These are phyloP conservation scores for Tetramorium bicarinatum DNA, from an alignment of 2,888 invertebrate species.

Conservation along the genomic window DNA sequence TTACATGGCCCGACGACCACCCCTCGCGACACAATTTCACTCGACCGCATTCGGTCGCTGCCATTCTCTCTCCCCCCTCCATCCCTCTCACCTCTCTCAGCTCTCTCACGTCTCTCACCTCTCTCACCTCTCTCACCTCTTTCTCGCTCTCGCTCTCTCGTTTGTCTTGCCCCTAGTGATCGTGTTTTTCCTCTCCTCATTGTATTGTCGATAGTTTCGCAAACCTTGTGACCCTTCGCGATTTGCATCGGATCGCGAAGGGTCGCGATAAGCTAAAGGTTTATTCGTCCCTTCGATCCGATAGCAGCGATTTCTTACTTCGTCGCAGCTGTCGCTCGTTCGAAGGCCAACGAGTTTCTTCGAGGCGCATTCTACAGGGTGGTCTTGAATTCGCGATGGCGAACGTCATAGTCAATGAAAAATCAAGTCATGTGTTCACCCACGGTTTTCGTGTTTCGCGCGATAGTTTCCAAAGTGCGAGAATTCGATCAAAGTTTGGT, in stretches of 20 bases:
- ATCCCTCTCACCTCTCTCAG: too few relatives aligned
- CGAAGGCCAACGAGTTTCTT: background rate
- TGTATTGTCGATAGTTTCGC: constrained; percentile 55
- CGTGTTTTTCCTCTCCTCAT: constrained; percentile 32
- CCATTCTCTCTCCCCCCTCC: background rate
- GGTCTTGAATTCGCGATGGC: background rate
- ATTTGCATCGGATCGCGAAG: constrained; percentile 68
- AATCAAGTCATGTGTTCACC: background rate
- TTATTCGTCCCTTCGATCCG: constrained; percentile 63
- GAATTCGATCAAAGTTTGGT: constrained; percentile 39
- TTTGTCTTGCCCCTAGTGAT: constrained; percentile 14
- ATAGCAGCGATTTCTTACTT: constrained; percentile 69
- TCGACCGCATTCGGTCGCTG: constrained; percentile 20
- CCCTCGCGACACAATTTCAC: constrained; percentile 33
- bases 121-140: too few relatives aligned
- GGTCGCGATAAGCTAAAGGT: constrained; percentile 40
- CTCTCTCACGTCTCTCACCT: background rate
- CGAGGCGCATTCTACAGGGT: background rate
- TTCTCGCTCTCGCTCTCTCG: background rate
- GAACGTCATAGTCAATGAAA: background rate
- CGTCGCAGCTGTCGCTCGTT: constrained; percentile 56
- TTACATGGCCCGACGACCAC: constrained; percentile 61
- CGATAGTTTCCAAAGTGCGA: constrained; percentile 4
- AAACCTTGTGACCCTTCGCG: constrained; percentile 48
- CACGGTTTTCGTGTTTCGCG: constrained; percentile 29